Percentiles rank a stretch among this genome's conserved stretches.
These are phyloP conservation scores for Aptenodytes forsteri DNA, from an alignment of 2,113 vertebrate species.

Conservation along the genomic window DNA sequence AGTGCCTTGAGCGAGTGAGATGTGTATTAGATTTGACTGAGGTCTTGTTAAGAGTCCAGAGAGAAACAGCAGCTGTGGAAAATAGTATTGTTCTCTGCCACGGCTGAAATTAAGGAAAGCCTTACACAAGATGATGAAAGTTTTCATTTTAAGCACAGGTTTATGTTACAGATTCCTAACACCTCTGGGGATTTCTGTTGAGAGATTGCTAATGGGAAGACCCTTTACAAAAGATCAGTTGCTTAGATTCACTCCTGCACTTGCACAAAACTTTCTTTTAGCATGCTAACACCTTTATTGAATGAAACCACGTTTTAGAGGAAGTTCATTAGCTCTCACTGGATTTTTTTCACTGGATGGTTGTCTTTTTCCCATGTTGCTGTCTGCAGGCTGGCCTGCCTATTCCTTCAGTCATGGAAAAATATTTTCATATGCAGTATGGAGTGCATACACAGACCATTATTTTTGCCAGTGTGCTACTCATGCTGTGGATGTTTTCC, in stretches of 20 bases:
- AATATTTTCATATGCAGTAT: not conserved
- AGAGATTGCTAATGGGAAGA: not conserved
- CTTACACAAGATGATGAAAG: not conserved
- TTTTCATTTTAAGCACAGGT: not conserved
- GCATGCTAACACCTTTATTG: not conserved
- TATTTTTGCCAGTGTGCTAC: not conserved
- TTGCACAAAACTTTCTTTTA: not conserved
- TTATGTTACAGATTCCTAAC: not conserved
- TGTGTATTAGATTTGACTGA: not conserved
- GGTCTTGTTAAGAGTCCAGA: not conserved
- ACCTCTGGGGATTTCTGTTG: not conserved
- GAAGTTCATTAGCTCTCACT: not conserved
- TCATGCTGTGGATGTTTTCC: not conserved
- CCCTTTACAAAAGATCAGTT: not conserved
- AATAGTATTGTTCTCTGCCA: not conserved
- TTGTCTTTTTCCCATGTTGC: not conserved
- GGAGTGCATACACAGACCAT: not conserved
- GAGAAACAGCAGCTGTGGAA: not conserved
- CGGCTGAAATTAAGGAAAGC: not conserved
- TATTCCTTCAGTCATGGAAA: not conserved
- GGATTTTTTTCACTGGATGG: not conserved
- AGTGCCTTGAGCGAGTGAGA: not conserved
- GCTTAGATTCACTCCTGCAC: not conserved
- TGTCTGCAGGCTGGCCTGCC: not conserved
- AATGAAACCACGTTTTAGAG: not conserved